These are phyloP conservation scores for Leptarthrus brevirostris DNA, from an alignment of 2,888 invertebrate genomes.

Conservation along the genomic window DNA sequence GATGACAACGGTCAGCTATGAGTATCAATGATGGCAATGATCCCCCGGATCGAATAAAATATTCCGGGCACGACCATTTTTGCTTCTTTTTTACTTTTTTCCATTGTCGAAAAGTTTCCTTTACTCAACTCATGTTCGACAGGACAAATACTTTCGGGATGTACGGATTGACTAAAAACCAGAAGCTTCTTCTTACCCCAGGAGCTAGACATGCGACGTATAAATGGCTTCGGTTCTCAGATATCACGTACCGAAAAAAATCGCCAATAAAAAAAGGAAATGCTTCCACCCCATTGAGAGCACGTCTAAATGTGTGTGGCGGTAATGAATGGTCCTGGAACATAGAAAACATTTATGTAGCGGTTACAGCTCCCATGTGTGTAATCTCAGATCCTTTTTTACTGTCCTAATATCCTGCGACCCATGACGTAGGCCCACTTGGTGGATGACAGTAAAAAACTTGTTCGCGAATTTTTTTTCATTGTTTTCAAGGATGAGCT, in stretches of 20 bases:
- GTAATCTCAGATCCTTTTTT: slow-evolving; percentile 60
- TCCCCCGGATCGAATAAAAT: slow-evolving; percentile 52
- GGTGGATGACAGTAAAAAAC: slow-evolving; percentile 41
- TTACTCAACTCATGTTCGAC: slow-evolving; percentile 37
- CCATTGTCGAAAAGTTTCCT: slow-evolving; percentile 34
- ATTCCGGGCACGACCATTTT: slow-evolving; percentile 53
- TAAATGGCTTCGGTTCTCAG: slow-evolving; percentile 28
- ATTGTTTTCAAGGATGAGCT: slow-evolving; percentile 26
- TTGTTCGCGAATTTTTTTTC: slow-evolving; percentile 51
- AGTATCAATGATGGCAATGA: slow-evolving; percentile 52
- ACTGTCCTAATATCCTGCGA: slow-evolving; percentile 52
- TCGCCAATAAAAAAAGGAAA: slow-evolving; percentile 22
- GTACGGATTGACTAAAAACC: slow-evolving; percentile 47
- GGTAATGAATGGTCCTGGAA: slow-evolving; percentile 54
- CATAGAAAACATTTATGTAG: slow-evolving; percentile 57
- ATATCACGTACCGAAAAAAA: slow-evolving; percentile 39
- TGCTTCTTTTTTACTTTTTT: slow-evolving; percentile 22
- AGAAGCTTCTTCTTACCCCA: slow-evolving; percentile 23
- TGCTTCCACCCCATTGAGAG: slow-evolving; percentile 23
- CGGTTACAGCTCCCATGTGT: slow-evolving; percentile 68
- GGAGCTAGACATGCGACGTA: slow-evolving; percentile 9
- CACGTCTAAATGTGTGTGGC: slow-evolving; percentile 38
- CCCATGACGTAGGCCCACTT: slow-evolving; percentile 48
- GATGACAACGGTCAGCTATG: slow-evolving; percentile 40
- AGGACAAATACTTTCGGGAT: slow-evolving; percentile 45